These are phyloP conservation scores for Dryomyza anilis DNA, from an alignment of 2,888 invertebrate genomes.

Conservation along the genomic window DNA sequence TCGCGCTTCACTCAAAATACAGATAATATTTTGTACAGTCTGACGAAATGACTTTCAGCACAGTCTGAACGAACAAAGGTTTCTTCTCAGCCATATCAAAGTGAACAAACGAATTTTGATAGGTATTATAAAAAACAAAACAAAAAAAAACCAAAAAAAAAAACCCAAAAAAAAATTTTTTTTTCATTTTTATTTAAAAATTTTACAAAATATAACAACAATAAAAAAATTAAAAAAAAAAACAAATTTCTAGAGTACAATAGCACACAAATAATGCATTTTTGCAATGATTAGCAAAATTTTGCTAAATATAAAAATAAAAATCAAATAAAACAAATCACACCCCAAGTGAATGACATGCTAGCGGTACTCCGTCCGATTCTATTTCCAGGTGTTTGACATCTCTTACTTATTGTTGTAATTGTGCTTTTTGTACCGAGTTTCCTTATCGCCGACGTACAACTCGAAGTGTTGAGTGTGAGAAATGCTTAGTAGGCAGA, in stretches of 20 bases:
- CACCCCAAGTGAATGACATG: conserved; percentile 4
- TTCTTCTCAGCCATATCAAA: too few relatives aligned
- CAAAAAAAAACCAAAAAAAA: too few relatives aligned
- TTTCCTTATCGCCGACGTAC: background rate
- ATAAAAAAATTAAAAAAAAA: background rate
- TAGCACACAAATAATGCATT: background rate
- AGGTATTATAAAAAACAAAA: too few relatives aligned
- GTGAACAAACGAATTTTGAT: too few relatives aligned
- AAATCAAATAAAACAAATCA: background rate
- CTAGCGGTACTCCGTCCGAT: background rate
- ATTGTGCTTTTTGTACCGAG: background rate
- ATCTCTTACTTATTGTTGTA: too few relatives aligned
- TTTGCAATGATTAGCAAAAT: background rate
- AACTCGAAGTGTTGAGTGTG: background rate
- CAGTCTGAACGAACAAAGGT: too few relatives aligned
- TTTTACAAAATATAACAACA: background rate
- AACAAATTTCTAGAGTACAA: background rate
- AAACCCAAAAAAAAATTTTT: too few relatives aligned
- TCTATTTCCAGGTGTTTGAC: conserved; percentile 14
- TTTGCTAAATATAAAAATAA: background rate
- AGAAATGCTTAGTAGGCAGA: too few relatives aligned
- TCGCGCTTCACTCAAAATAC: too few relatives aligned
- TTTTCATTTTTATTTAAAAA: background rate
- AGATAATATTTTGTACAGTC: too few relatives aligned
- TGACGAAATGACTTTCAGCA: too few relatives aligned